Evolutionary conservation across 2,888 invertebrate species (phyloP), one percentile per base, ranked within the genome.

Genomic region (Orchestes rusci): DNA sequence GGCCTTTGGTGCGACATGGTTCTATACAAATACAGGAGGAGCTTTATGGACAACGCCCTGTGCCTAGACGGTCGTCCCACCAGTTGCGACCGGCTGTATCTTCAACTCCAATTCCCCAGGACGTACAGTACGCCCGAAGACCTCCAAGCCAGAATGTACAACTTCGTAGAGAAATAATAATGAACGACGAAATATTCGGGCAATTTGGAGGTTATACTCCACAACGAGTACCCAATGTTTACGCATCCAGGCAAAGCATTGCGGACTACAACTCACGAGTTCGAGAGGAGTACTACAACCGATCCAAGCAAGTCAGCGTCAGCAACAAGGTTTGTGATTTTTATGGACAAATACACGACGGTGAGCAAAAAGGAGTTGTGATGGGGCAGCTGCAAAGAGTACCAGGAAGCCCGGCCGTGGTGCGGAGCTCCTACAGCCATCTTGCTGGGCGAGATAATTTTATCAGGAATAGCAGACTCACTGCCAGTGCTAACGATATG

Each of bases 401-500:
- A 48, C 51, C 56, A 2, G 55, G 46, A 10, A 50, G 44, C 27
- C 51, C 53, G 40, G 20, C 43, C 18, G 35, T 45, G 41, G 37
- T 55, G 48, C 30, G 51, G 52, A 43, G 56, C 46, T 41, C 52
- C 3, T 34, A 48, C 18, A 33, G 50, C 44, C 40, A 50, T 10
- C 35, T 51, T 51, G 42, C 57, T 49, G 34, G 57, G 50, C 52
- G 59, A 50, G 50, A 61, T 52, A 52, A 60, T 56, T 68, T 69
- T 50, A 59, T 61, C 10, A 60, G 69, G 15, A 68, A 68, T 39
- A 59, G 62, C 19, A 55, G 69, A 45, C 53, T 69, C 19, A 69
- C 69, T 3, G 61, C 67, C 2, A 69, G 69, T 53, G 67, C 61
- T 30, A 68, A 66, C 47, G 69, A 69, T 48, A 66, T 68, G 65